Evolutionary conservation across 2,888 invertebrate species (phyloP), one percentile per base, ranked within the genome.

Genomic region (Suillia variegata): DNA sequence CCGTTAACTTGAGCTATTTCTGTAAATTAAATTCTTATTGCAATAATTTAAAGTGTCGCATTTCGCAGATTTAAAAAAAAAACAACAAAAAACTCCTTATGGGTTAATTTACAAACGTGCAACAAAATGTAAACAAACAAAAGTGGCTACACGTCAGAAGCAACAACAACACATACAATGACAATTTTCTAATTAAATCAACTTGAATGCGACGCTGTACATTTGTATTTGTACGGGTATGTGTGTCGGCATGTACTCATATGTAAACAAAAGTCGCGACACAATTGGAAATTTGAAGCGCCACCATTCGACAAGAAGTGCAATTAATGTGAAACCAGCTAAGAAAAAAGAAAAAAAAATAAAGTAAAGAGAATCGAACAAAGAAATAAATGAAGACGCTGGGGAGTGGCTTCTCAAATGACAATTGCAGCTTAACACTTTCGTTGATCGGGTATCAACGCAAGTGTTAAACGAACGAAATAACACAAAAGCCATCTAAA

Each of bases 121-220:
- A 26, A 21, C 47, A 21, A 17, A 13, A 20, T 31, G 47, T 52
- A 58, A 58, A 47, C 33, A 50, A 26, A 26, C 26, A 26, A 47
- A 47, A 55, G 33, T 24, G 8, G 2, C 18, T 38, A 13, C 31
- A 26, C 13, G 13, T 12, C 45, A 8, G 18, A 18, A 45, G 18
- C 20, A 26, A 26, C 12, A 33, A 56, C 17, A 50, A 51, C 6
- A n/a, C n/a, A n/a, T n/a, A 49, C 56, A 55, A 17, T 21, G 42
- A 53, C 48, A 58, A 56, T 62, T 62, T 48, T 58, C 48, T 52
- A 58, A 62, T 62, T 57, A 62, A 61, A 61, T 55, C 38, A 38
- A 38, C 38, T 38, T 38, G 45, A 45, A 45, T 6, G 20, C 38
- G 8, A 42, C 24, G 33, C 34, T 31, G 24, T 17, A 38, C n/a